Evolutionary conservation across 2,888 invertebrate species (phyloP).

Genomic region (Chorisops tibialis): DNA sequence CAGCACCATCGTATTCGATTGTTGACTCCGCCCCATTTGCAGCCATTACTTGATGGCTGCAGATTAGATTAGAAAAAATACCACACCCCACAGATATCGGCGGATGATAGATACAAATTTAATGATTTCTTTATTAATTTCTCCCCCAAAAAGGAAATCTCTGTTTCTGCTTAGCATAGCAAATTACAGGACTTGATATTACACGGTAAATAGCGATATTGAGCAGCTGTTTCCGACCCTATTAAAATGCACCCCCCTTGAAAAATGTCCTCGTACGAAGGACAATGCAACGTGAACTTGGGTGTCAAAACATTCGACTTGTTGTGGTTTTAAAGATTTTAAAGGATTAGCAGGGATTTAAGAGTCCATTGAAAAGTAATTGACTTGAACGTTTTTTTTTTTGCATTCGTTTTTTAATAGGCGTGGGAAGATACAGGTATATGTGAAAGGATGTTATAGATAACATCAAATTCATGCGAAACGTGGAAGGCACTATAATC

Average conservation of each 20-base stretch:
- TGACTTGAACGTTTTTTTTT: too few species aligned
- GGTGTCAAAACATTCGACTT: slow-evolving; percentile 16
- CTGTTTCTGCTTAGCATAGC: too few species aligned
- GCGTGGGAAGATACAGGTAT: too few species aligned
- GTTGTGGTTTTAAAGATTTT: slow-evolving; percentile 24
- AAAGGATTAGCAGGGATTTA: slow-evolving; percentile 9
- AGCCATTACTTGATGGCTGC: too few species aligned
- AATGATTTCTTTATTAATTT: slow-evolving; percentile 22
- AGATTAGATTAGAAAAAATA: not conserved
- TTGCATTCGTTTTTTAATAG: too few species aligned
- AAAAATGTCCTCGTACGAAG: not conserved
- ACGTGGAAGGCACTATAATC: too few species aligned
- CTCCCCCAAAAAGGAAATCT: not conserved
- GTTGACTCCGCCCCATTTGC: too few species aligned
- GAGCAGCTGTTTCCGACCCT: slow-evolving; percentile 4
- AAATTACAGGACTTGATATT: too few species aligned
- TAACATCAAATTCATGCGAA: too few species aligned
- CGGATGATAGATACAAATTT: slow-evolving; percentile 15
- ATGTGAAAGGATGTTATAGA: too few species aligned
- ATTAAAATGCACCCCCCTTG: not conserved
- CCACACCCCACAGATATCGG: not conserved
- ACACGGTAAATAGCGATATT: not conserved
- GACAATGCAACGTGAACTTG: not conserved
- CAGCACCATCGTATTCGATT: too few species aligned
- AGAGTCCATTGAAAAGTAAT: not conserved